Evolutionary conservation across 2,797 vertebrate genomes (phyloP).

Genomic region (Brotula barbata): DNA sequence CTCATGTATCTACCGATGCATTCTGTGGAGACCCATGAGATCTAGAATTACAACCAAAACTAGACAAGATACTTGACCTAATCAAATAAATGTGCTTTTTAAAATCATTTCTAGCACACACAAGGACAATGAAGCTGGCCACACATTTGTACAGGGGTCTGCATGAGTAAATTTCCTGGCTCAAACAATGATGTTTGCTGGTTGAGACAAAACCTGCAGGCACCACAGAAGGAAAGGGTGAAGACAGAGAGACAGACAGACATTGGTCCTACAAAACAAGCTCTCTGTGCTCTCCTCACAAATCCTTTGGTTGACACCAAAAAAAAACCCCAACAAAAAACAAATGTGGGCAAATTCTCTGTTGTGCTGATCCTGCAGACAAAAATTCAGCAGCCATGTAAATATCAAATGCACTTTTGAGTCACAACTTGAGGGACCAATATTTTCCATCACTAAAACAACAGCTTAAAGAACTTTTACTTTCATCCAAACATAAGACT

Average conservation of each 20-base stretch:
- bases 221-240: not conserved
- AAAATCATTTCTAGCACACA: slow-evolving; percentile 49
- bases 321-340: not conserved
- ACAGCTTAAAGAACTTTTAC: slow-evolving; percentile 19
- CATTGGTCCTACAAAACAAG: slow-evolving; percentile 12
- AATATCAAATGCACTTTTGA: slow-evolving; percentile 30
- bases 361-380: slow-evolving; percentile 41
- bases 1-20: slow-evolving; percentile 23
- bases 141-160: slow-evolving; percentile 16
- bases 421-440: slow-evolving; percentile 20
- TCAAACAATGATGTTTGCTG: slow-evolving; percentile 6
- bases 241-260: slow-evolving; percentile 5
- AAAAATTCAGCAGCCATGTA: slow-evolving; percentile 31
- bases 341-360: slow-evolving; percentile 5
- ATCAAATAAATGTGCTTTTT: slow-evolving; percentile 44
- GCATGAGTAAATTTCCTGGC: slow-evolving; percentile 16
- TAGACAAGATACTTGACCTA: slow-evolving; percentile 30
- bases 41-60: slow-evolving; percentile 13
- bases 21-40: slow-evolving; percentile 15
- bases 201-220: slow-evolving; percentile 4
- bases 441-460: slow-evolving; percentile 32
- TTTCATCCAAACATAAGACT: slow-evolving; percentile 15
- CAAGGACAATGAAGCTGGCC: slow-evolving; percentile 32
- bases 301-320: not conserved
- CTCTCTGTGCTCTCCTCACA: not conserved